Base-by-base conservation (phyloP, 2,797 vertebrate species). In the Spinibarbus caldwelli region DNA sequence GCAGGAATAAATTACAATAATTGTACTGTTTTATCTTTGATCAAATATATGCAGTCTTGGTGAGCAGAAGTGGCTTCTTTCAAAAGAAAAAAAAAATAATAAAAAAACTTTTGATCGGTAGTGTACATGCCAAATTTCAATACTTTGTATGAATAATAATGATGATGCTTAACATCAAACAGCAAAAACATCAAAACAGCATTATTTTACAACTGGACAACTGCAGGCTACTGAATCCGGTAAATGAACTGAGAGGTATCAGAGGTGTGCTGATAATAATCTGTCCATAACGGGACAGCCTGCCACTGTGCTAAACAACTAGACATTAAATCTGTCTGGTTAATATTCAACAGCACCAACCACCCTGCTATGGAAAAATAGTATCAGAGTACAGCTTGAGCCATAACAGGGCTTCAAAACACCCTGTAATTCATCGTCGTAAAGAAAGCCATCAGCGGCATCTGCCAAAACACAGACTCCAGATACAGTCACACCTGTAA, bases 321-420 rank as follows among this genome's bases (percentile, higher is more conserved):
- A 62, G 29, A 77, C 73, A 78, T 34, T 21, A 34, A 59, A 83
- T 45, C 71, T 31, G 86, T 85, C 86, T 87, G 86, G 84, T 90
- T 89, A 88, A 87, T 87, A 88, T 86, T 89, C 83, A 87, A 83
- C 88, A 87, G 70, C 59, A 31, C 52, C 34, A 31, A 71, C 64
- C 57, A 29, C 72, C 54, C 57, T 83, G 78, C 66, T 36, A 41
- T 79, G 75, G 88, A 85, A 87, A 86, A 82, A 82, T 5, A n/a
- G 34, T 26, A 31, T 38, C 38, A 38, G 47, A 78, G 36, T 77
- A 59, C 49, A 29, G 71, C n/a, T n/a, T 45, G 70, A 79, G 45
- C 78, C 17, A 49, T 23, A 83, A 38, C 54, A 59, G 10, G 12
- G n/a, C 73, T 79, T 66, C 43, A 36, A 54, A 83, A 79, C 59